Percentiles rank a stretch among this genome's conserved stretches.
These are phyloP conservation scores for Myzus persicae DNA, from an alignment of 1,140 invertebrate genomes.

Conservation along the genomic window DNA sequence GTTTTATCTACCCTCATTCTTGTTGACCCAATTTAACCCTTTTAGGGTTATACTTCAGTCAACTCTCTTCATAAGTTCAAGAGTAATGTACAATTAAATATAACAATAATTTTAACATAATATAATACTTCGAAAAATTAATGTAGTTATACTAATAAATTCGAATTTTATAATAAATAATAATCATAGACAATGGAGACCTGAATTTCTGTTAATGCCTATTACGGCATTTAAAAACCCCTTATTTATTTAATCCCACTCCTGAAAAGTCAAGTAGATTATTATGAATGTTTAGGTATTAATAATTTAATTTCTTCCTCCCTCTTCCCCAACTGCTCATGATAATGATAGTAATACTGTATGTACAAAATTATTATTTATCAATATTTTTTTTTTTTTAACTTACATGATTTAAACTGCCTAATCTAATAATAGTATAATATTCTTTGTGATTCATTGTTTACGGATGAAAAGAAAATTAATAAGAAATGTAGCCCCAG, in stretches of 20 bases:
- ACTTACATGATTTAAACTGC: not conserved
- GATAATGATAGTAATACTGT: not conserved
- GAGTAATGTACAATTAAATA: not conserved
- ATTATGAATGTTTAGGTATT: not conserved
- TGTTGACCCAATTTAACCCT: not conserved
- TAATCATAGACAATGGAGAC: not conserved
- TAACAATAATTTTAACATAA: not conserved
- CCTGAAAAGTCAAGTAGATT: not conserved
- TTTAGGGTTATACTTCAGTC: not conserved
- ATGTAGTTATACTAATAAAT: not conserved
- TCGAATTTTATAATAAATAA: not conserved
- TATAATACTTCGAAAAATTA: not conserved
- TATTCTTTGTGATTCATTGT: slow-evolving; percentile 27
- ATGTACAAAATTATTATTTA: not conserved
- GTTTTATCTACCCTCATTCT: not conserved
- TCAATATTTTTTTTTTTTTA: not conserved
- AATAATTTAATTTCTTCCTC: not conserved
- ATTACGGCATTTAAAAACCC: not conserved
- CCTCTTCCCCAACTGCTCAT: too few relatives aligned
- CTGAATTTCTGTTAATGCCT: not conserved
- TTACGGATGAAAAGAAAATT: not conserved
- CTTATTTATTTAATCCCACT: not conserved
- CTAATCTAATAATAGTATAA: not conserved
- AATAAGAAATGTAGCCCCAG: slow-evolving; percentile 15
- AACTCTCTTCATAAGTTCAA: not conserved